Evolutionary conservation across 2,797 vertebrate genomes (phyloP), one percentile per base, ranked within the genome.

Genomic region (Brotogeris chrysoptera): DNA sequence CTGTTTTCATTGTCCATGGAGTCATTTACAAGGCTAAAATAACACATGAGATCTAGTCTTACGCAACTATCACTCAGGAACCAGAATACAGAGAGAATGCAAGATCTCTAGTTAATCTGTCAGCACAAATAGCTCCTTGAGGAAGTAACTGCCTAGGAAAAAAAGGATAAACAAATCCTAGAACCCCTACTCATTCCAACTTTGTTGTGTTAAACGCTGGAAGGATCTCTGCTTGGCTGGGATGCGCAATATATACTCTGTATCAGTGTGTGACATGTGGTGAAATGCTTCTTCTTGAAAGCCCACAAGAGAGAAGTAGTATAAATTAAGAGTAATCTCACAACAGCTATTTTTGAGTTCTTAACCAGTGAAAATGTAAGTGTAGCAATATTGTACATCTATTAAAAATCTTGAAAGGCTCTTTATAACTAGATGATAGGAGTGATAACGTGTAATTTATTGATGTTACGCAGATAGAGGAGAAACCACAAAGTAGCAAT

Each of bases 321-420:
- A 93, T 93, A 92, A 97, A 96, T 96, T 95, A 94, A 88, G 87
- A 93, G 90, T 92, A 95, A 91, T 97, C 95, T 95, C 93, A 80
- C 72, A 90, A 69, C 93, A 96, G 90, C 90, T 96, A 95, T 96
- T 96, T 94, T 95, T 91, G 74, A 39, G 24, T 91, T 91, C 93
- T 95, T 93, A 96, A 95, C 89, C 88, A 91, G 89, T 95, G 79
- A 93, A 96, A 96, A 87, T 93, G 49, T 91, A 84, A 96, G 82
- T 88, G 87, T 95, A 90, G 96, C 84, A 95, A 86, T 96, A 93
- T 95, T 96, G 83, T 94, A 79, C 84, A 92, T 95, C 95, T 96
- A 86, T 96, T 97, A 96, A 95, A 93, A 93, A 81, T 94, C 95
- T 96, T 95, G 94, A 97, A 97, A 96, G 63, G 83, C 94, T 96